Base-by-base conservation (phyloP, 2,888 invertebrate genomes). In the Pemphredon lugubris region DNA sequence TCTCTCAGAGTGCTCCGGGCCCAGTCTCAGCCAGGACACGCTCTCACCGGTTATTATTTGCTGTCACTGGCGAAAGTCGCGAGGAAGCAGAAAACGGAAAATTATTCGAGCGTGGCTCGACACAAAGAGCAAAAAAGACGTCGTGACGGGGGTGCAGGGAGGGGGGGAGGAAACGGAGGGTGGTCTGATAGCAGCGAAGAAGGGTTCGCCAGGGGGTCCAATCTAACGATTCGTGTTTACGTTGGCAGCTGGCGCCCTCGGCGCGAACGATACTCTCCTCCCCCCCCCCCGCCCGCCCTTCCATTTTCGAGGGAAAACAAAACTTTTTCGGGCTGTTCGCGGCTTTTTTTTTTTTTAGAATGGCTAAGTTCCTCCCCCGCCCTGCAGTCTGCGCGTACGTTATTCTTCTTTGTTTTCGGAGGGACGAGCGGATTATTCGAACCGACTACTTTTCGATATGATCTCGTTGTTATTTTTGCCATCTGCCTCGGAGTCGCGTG, bases 201-300 rank as follows among this genome's bases (percentile, higher is more conserved):
- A 61, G 54, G 42, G 63, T 55, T 45, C 55, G 70, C 69, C 75
- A 77, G 70, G 63, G 68, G 71, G 65, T 71, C 60, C 73, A 68
- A 65, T 77, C 76, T 73, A 77, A 76, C 73, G 76, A 77, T 71
- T 76, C 68, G 73, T 76, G 69, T 77, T 77, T 77, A 69, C 68
- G 68, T 58, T 73, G 68, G 59, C 76, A 63, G 73, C 50, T 61
- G 66, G 53, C 48, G 51, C 54, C 53, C 61, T 53, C 55, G 39
- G 32, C 21, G 32, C 55, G 50, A 57, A 40, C 16, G 39, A 40
- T 16, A 40, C 39, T 6, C n/a, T n/a, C n/a, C n/a, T n/a, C n/a
- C n/a, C n/a, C n/a, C n/a, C n/a, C n/a, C n/a, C n/a, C n/a, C n/a
- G n/a, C n/a, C n/a, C n/a, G n/a, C 39, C 5, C 4, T 14, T 4